These are phyloP conservation scores for Glyphotaelius pellucidus DNA, from an alignment of 2,888 invertebrate genomes.

Conservation along the genomic window DNA sequence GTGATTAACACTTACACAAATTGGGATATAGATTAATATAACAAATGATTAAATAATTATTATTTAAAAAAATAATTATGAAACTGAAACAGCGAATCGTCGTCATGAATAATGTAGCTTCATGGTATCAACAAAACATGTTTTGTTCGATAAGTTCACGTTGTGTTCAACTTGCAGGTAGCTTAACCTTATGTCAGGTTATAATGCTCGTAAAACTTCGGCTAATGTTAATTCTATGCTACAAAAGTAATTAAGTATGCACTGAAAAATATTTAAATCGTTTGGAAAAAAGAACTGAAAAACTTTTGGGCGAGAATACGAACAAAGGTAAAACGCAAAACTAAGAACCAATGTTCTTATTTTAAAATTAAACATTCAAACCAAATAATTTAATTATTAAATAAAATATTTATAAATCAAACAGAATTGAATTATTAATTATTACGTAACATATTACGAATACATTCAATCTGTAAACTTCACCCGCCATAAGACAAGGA, in stretches of 20 bases:
- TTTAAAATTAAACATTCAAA: neutral
- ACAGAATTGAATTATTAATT: no score
- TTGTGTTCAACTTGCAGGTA: neutral
- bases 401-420: no score
- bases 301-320: neutral
- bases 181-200: constrained; percentile 8
- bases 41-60: no score
- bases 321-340: constrained; percentile 6
- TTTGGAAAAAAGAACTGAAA: neutral
- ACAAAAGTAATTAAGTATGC: neutral
- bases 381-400: neutral
- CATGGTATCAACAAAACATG: neutral
- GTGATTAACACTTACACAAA: no score
- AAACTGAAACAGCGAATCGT: neutral
- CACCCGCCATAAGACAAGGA: no score
- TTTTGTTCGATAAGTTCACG: constrained; percentile 7
- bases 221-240: neutral
- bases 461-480: no score
- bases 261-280: constrained; percentile 13
- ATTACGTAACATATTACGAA: no score
- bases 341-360: neutral
- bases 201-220: neutral
- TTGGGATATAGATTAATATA: no score
- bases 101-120: neutral
- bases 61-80: neutral